A percentile compares a stretch with the other conserved stretches of the same genome.
phyloP scores from a whole-genome alignment of 1,140 invertebrate genomes.

The Heliconius melpomene region DNA sequence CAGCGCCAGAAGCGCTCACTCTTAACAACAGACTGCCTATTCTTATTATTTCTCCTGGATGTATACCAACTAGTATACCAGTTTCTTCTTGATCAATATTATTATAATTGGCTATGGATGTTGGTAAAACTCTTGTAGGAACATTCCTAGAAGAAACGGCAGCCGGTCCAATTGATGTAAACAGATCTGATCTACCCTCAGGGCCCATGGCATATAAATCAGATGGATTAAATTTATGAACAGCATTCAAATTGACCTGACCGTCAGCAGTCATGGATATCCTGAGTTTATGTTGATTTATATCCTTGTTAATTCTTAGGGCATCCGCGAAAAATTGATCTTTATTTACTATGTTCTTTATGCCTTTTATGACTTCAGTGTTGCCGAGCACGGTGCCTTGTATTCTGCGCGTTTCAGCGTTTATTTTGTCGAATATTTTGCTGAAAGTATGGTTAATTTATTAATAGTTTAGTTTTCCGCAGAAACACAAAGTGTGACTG shows the following conservation, averaged over 20 bases:
- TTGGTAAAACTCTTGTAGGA: conserved; percentile 51
- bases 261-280: conserved; percentile 75
- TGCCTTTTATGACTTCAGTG: conserved; percentile 70
- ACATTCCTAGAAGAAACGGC: conserved; percentile 51
- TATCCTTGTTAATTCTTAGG: conserved; percentile 70
- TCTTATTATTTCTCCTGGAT: conserved; percentile 65
- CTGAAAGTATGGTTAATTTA: conserved; percentile 44
- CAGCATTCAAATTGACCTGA: conserved; percentile 69
- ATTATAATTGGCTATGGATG: conserved; percentile 45
- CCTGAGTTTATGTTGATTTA: conserved; percentile 68
- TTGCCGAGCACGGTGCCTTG: conserved; percentile 70
- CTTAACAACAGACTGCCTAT: conserved; percentile 61
- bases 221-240: conserved; percentile 67
- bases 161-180: conserved; percentile 58
- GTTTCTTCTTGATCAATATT: conserved; percentile 53
- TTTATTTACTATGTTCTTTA: conserved; percentile 69
- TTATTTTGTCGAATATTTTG: conserved; percentile 76
- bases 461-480: too few species aligned
- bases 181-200: conserved; percentile 57
- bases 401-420: conserved; percentile 66
- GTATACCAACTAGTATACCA: conserved; percentile 57
- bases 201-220: conserved; percentile 59
- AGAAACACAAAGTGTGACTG: too few species aligned
- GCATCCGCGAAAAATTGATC: conserved; percentile 74
- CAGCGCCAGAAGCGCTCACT: conserved; percentile 61